A percentile compares a stretch with the other conserved stretches of the same genome.
These are phyloP conservation scores for Drosophila ochracea DNA, from an alignment of 2,888 invertebrate species.

Conservation along the genomic window DNA sequence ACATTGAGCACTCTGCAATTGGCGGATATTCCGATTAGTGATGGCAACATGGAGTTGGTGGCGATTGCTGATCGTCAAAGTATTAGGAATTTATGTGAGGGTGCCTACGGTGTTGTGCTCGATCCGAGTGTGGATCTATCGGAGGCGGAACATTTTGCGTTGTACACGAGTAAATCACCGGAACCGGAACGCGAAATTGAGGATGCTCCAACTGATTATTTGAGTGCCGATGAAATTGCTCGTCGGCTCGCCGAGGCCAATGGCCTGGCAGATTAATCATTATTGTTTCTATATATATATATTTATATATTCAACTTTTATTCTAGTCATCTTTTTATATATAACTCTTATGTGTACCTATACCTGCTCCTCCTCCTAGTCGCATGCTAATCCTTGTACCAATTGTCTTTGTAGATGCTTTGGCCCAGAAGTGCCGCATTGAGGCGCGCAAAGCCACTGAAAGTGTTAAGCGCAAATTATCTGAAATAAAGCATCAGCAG, in stretches of 20 bases:
- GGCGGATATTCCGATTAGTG: constrained; percentile 85
- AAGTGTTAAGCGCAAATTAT: constrained; percentile 59
- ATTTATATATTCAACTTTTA: constrained; percentile 34
- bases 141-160: constrained; percentile 94
- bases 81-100: constrained; percentile 84
- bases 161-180: constrained; percentile 94
- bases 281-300: constrained; percentile 22
- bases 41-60: constrained; percentile 87
- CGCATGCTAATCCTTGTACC: constrained; percentile 14
- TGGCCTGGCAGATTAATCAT: constrained; percentile 55
- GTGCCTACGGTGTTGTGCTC: constrained; percentile 83
- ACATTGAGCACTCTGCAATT: constrained; percentile 85
- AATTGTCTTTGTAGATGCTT: constrained; percentile 66
- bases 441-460: constrained; percentile 56
- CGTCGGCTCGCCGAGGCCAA: constrained; percentile 83
- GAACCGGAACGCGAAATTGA: constrained; percentile 89
- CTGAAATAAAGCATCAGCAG: constrained; percentile 33
- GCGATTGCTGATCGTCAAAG: constrained; percentile 86
- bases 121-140: constrained; percentile 89
- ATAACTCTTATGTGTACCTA: constrained; percentile 29
- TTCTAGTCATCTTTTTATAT: constrained; percentile 69
- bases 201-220: constrained; percentile 89
- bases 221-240: constrained; percentile 85
- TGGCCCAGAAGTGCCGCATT: constrained; percentile 51
- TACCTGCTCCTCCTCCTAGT: neutral